These are phyloP conservation scores for Drosophila nasuta DNA, from an alignment of 1,140 invertebrate species.

Conservation along the genomic window DNA sequence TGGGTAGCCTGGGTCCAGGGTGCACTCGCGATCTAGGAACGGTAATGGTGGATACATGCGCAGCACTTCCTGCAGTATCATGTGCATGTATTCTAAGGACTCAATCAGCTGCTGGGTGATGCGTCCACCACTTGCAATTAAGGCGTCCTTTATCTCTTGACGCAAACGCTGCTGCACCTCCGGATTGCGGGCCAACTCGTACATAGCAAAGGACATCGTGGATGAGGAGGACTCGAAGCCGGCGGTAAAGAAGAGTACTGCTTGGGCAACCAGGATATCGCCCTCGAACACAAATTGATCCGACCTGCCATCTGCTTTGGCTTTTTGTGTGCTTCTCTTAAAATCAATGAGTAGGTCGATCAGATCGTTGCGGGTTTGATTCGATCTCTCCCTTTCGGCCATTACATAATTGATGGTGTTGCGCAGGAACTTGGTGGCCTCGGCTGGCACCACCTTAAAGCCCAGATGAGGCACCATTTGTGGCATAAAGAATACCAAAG, in stretches of 20 bases:
- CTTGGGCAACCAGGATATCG: constrained; percentile 87
- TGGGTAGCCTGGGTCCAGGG: constrained; percentile 58
- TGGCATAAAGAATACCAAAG: constrained; percentile 85
- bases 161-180: constrained; percentile 85
- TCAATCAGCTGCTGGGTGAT: constrained; percentile 84
- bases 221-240: constrained; percentile 86
- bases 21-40: constrained; percentile 86
- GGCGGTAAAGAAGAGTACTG: constrained; percentile 88
- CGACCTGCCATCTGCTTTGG: constrained; percentile 21
- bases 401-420: constrained; percentile 83
- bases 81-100: constrained; percentile 85
- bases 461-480: constrained; percentile 64
- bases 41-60: constrained; percentile 87
- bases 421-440: constrained; percentile 75
- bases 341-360: constrained; percentile 84
- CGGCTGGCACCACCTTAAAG: constrained; percentile 71
- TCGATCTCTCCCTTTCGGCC: constrained; percentile 68
- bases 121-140: constrained; percentile 79
- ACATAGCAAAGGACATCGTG: constrained; percentile 85
- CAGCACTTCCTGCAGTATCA: constrained; percentile 86
- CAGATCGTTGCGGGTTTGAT: constrained; percentile 83
- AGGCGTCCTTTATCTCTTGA: constrained; percentile 82
- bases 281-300: constrained; percentile 73
- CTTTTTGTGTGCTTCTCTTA: constrained; percentile 56
- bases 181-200: constrained; percentile 85